Conservation (phyloP, 2,888 invertebrate species). For the Sinhomidia bicolor region DNA sequence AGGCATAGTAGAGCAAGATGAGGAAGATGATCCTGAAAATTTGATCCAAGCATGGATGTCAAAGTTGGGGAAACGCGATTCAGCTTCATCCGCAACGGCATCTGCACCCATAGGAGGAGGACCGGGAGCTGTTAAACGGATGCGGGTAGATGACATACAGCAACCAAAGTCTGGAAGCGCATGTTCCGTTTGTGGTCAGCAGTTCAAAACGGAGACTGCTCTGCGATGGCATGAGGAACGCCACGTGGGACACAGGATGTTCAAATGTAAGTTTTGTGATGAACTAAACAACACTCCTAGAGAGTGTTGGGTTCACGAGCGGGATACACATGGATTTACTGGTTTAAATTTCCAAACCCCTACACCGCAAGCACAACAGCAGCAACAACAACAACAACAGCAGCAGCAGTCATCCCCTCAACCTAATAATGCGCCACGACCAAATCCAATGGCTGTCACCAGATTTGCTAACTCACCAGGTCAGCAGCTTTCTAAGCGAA, state of each 20-base stretch:
- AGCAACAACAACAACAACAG: conserved; percentile 41
- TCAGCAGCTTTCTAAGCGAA: conserved; percentile 37
- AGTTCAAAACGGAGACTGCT: conserved; percentile 71
- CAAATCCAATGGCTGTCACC: background rate
- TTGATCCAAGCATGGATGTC: conserved; percentile 77
- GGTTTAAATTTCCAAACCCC: background rate
- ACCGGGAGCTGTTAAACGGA: background rate
- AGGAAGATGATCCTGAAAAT: conserved; percentile 67
- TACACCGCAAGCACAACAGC: conserved; percentile 28
- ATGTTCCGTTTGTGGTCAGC: conserved; percentile 75
- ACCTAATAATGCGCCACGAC: background rate
- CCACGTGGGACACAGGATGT: conserved; percentile 77
- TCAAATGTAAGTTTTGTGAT: conserved; percentile 78
- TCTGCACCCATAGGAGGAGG: background rate
- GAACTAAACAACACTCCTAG: conserved; percentile 70
- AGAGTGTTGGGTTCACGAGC: conserved; percentile 77
- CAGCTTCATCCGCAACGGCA: background rate
- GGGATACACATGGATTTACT: conserved; percentile 73
- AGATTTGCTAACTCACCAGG: background rate
- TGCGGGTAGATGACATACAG: conserved; percentile 7
- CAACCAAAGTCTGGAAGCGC: conserved; percentile 3
- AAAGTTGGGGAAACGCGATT: conserved; percentile 70
- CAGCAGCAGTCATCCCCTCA: conserved; percentile 5
- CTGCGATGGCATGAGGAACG: conserved; percentile 79
- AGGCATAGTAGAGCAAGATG: conserved; percentile 69